A percentile compares a stretch with the other conserved stretches of the same genome.
These are phyloP conservation scores for Molanna angustata DNA, from an alignment of 2,888 invertebrate genomes.

Conservation along the genomic window DNA sequence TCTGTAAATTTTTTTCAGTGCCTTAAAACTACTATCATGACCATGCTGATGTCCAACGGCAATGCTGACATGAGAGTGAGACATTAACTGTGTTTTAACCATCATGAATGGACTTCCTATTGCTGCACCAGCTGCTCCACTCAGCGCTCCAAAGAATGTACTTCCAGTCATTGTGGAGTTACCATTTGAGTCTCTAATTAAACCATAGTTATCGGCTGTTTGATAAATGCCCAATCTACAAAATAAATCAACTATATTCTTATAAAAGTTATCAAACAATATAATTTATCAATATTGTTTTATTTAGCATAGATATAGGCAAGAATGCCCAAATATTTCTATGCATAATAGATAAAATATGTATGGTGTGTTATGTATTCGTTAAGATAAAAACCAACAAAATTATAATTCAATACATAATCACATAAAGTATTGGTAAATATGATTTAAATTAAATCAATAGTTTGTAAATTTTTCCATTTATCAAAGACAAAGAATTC, in stretches of 20 bases:
- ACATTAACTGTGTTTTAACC: constrained; percentile 86
- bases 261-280: neutral
- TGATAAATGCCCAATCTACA: constrained; percentile 73
- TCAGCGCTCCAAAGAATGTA: constrained; percentile 68
- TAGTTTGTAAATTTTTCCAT: too few species aligned
- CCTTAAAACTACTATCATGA: constrained; percentile 66
- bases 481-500: too few species aligned
- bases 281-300: neutral
- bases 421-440: too few species aligned
- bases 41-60: constrained; percentile 88
- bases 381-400: too few species aligned
- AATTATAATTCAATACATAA: constrained; percentile 3
- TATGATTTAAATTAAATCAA: too few species aligned
- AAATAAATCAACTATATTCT: constrained; percentile 1
- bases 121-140: constrained; percentile 75
- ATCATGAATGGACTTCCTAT: constrained; percentile 86
- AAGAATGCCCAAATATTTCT: too few species aligned
- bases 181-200: constrained; percentile 60
- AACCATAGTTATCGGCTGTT: constrained; percentile 64
- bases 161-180: constrained; percentile 66
- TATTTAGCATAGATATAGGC: too few species aligned
- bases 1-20: constrained; percentile 58
- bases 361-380: too few species aligned
- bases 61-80: constrained; percentile 69
- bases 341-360: too few species aligned